These are phyloP conservation scores for Leucophenga varia DNA, from an alignment of 1,140 invertebrate genomes.

Conservation along the genomic window DNA sequence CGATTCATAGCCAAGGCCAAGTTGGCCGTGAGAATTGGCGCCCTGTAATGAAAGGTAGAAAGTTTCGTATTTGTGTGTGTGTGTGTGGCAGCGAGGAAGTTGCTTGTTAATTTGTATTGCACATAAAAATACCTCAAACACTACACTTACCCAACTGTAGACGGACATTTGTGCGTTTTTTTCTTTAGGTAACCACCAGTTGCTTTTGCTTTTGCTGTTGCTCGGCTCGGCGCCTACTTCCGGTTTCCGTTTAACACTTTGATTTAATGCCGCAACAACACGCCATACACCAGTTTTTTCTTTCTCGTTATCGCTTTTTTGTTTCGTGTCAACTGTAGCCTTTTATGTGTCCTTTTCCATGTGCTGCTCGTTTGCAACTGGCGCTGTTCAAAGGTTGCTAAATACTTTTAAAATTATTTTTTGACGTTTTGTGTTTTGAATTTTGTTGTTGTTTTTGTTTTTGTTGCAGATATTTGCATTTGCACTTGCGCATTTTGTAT, in stretches of 20 bases:
- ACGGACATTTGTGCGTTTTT: slow-evolving; percentile 32
- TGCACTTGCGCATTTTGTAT: no score
- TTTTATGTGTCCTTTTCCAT: slow-evolving; percentile 15
- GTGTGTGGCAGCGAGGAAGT: slow-evolving; percentile 28
- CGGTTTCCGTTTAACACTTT: slow-evolving; percentile 43
- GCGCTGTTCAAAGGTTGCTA: slow-evolving; percentile 13
- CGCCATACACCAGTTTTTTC: slow-evolving; percentile 17
- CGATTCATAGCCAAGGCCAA: slow-evolving; percentile 67
- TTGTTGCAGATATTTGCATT: no score
- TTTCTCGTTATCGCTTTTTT: slow-evolving; percentile 3
- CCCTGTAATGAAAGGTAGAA: no score
- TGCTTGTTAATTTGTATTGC: slow-evolving; percentile 49
- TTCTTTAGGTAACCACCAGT: slow-evolving; percentile 36
- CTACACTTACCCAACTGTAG: slow-evolving; percentile 36
- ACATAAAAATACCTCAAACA: slow-evolving; percentile 23
- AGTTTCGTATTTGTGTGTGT: no score
- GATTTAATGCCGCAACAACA: slow-evolving; percentile 48
- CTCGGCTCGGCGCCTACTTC: slow-evolving; percentile 24
- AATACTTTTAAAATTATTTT: slow-evolving; percentile 43
- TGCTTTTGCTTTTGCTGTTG: slow-evolving; percentile 13
- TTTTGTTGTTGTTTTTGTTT: no score
- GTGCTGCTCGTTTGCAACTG: slow-evolving; percentile 45
- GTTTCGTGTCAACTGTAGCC: slow-evolving; percentile 5
- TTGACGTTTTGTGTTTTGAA: slow-evolving; percentile 5
- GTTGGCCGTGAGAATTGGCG: slow-evolving; percentile 82